Evolutionary conservation across 1,140 invertebrate genomes (phyloP).

Genomic region (Leptinotarsa lineolata): DNA sequence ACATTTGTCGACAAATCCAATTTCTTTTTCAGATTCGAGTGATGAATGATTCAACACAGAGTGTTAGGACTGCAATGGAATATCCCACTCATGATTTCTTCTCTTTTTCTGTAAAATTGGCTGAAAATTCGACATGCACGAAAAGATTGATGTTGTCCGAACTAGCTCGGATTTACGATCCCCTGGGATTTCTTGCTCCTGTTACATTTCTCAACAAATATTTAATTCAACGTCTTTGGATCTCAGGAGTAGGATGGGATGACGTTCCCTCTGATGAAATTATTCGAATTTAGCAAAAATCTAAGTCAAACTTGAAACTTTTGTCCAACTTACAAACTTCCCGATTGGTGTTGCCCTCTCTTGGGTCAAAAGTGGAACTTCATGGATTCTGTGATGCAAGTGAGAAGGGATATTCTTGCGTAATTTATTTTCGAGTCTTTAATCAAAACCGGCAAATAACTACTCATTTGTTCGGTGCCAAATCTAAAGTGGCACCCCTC

Average conservation of each 20-base stretch:
- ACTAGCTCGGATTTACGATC: constrained; percentile 23
- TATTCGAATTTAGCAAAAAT: constrained; percentile 4
- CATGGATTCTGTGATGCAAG: constrained; percentile 33
- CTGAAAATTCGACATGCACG: neutral
- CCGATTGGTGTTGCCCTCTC: neutral
- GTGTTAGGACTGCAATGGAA: constrained; percentile 25
- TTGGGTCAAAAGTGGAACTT: neutral
- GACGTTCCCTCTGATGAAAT: constrained; percentile 13
- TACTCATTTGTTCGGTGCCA: constrained; percentile 38
- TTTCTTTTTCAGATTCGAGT: constrained; percentile 9
- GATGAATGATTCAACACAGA: constrained; percentile 1
- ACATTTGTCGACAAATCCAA: neutral
- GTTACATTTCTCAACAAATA: constrained; percentile 23
- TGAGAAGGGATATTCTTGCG: constrained; percentile 15
- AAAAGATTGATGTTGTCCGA: constrained; percentile 18
- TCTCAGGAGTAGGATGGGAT: constrained; percentile 24
- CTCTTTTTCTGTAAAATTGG: neutral
- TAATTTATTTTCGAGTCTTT: constrained; percentile 12
- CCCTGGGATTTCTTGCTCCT: constrained; percentile 19
- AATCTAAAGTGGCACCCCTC: constrained; percentile 35
- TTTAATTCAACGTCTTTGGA: constrained; percentile 22
- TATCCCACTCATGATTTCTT: constrained; percentile 8
- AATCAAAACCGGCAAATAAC: constrained; percentile 26
- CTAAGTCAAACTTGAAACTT: neutral
- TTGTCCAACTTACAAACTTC: constrained; percentile 6